Base-by-base conservation (phyloP, 2,797 vertebrate genomes). In the Myotis pilosus region DNA sequence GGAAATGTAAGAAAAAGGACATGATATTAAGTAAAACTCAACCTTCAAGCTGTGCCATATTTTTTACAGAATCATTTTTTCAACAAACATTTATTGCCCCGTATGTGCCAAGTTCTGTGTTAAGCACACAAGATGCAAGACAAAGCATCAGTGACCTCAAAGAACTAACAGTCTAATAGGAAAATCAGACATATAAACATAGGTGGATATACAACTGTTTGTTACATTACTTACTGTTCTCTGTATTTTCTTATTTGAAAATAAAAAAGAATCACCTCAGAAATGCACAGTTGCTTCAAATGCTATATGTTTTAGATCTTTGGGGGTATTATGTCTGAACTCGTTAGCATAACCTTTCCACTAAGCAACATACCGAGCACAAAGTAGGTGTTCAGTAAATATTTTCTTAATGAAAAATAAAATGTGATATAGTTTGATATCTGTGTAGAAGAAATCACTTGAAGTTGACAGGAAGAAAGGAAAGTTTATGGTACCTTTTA, bases 181-280 rank as follows among this genome's bases (percentile, higher is more conserved):
- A 57, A 92, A 57, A 89, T 55, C 64, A 89, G 55, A 51, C 41
- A 51, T 41, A 23, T 44, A 75, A 80, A 68, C 49, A 92, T n/a
- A 89, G 47, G 33, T 38, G 11, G 38, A n/a, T 71, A 33, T 47
- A 25, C 3, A 53, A 49, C 16, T 90, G 23, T 49, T 87, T 57
- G 8, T 82, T 84, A 84, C 4, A 91, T 84, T 82, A 47, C 68
- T 81, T 78, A 15, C 33, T 89, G 0, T 72, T 87, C 80, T 87
- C 36, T 85, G 10, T 64, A 62, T 51, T 86, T 89, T 83, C 51
- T 92, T 84, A 30, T 41, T 95, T 94, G 25, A 85, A 89, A 91
- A 28, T 60, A 76, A 87, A 87, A 68, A 80, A 87, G 44, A 89
- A 71, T 91, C 22, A 75, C 80, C 28, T 92, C 51, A 62, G 36